These are phyloP conservation scores for Pseudococcus jackbeardsleyi DNA, from an alignment of 2,888 invertebrate species.

Conservation along the genomic window DNA sequence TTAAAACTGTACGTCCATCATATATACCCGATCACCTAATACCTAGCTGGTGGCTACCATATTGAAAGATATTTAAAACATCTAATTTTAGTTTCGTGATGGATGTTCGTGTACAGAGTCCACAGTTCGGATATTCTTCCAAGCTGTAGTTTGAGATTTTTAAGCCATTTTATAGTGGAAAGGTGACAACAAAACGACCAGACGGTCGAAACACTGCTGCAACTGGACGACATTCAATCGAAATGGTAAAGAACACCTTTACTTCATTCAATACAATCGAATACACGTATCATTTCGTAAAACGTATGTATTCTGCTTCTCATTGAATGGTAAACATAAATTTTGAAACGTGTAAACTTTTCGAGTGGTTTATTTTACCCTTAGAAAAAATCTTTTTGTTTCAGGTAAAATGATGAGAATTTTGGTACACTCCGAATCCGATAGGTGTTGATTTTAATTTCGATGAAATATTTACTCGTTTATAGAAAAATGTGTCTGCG, in stretches of 20 bases:
- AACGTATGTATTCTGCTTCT: not conserved
- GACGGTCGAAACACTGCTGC: not conserved
- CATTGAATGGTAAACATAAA: not conserved
- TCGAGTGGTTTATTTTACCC: not conserved
- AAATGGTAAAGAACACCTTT: not conserved
- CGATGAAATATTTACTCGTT: not conserved
- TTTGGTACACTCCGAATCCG: not conserved
- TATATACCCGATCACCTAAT: not conserved
- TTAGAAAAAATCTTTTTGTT: not conserved
- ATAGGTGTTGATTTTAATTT: not conserved
- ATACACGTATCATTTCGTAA: not conserved
- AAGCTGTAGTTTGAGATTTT: not conserved
- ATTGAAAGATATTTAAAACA: not conserved
- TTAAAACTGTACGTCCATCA: too few species aligned
- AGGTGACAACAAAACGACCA: not conserved
- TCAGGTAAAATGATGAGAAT: not conserved
- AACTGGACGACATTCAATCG: not conserved
- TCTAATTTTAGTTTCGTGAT: slow-evolving; percentile 22
- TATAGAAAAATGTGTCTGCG: not conserved
- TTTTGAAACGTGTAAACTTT: not conserved
- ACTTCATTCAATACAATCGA: not conserved
- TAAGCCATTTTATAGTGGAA: not conserved
- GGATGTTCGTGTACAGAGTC: not conserved
- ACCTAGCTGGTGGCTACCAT: too few species aligned
- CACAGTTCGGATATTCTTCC: not conserved